Evolutionary conservation across 1,140 invertebrate species (phyloP), one percentile per base, ranked within the genome.

Genomic region (Temnothorax longispinosus): DNA sequence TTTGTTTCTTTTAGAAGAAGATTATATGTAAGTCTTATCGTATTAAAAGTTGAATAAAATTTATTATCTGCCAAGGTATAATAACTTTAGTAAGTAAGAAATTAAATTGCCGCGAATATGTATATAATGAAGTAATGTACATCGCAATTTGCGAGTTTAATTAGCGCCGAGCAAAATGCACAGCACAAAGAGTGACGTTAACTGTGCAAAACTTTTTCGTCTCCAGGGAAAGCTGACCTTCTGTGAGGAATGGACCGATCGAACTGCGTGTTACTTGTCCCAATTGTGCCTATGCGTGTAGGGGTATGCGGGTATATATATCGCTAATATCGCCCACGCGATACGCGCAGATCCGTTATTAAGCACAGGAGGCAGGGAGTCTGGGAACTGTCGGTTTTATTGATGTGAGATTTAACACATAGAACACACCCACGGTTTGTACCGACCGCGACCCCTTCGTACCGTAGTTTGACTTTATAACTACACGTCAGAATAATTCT

Each of bases 401-500:
- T 84, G 80, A 84, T 84, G 80, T 84, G 80, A 84, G 80, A 84
- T 84, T 84, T 74, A 74, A 82, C 18, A 72, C 67, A 44, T 74
- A 74, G 67, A 74, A 84, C 69, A 84, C 80, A 84, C 80, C 67
- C 80, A 84, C 80, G 80, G 69, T 82, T 58, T 58, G 6, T 47
- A 18, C 18, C n/a, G n/a, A n/a, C n/a, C n/a, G n/a, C 7, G 69
- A 74, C 80, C 80, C 77, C 69, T 84, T 35, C 27, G 41, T 74
- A 50, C 13, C 27, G 13, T 50, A 38, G 41, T 84, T 62, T 60
- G 69, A 74, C 56, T 52, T 74, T 75, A 84, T 60, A 84, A 41
- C 80, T 6, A 32, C 32, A 13, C n/a, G 80, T 84, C 41, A 7
- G 52, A 58, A 74, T 74, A 50, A 84, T 84, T 62, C 32, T 35